These are phyloP conservation scores for Romanogobio albipinnatus DNA, from an alignment of 2,113 vertebrate species.

Conservation along the genomic window DNA sequence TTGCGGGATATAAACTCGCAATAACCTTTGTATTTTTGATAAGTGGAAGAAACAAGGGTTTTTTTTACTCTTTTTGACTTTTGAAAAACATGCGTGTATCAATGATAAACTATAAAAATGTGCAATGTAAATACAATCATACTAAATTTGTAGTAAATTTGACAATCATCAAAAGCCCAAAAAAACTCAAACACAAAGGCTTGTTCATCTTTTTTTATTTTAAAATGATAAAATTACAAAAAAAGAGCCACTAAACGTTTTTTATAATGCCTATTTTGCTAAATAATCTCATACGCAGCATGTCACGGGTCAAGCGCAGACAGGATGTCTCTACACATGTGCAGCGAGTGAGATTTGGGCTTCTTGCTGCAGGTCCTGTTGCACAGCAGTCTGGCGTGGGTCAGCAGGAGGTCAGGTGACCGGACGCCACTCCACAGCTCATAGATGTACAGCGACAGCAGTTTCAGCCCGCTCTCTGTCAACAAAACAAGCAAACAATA, in stretches of 20 bases:
- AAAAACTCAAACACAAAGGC: background rate
- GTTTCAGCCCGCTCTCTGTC: too few relatives aligned
- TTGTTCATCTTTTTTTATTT: background rate
- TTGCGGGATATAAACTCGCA: too few relatives aligned
- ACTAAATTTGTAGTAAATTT: background rate
- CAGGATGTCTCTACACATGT: constrained; percentile 77
- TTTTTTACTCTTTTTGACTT: too few relatives aligned
- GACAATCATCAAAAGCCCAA: background rate
- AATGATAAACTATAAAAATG: background rate
- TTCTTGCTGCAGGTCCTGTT: constrained; percentile 41
- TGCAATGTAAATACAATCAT: background rate
- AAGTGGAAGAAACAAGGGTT: too few relatives aligned
- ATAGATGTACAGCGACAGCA: too few relatives aligned
- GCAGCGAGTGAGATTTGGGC: constrained; percentile 64
- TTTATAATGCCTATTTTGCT: background rate
- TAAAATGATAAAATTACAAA: background rate
- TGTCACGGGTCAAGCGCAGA: constrained; percentile 22
- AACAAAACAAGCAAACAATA: too few relatives aligned
- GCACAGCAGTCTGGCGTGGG: constrained; percentile 76
- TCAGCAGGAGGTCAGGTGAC: constrained; percentile 75
- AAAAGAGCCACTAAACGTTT: background rate
- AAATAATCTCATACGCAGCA: too few relatives aligned
- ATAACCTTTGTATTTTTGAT: too few relatives aligned
- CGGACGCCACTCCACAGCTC: constrained; percentile 83
- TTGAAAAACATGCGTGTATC: too few relatives aligned